These are phyloP conservation scores for Conomelus anceps DNA, from an alignment of 2,888 invertebrate species.

Conservation along the genomic window DNA sequence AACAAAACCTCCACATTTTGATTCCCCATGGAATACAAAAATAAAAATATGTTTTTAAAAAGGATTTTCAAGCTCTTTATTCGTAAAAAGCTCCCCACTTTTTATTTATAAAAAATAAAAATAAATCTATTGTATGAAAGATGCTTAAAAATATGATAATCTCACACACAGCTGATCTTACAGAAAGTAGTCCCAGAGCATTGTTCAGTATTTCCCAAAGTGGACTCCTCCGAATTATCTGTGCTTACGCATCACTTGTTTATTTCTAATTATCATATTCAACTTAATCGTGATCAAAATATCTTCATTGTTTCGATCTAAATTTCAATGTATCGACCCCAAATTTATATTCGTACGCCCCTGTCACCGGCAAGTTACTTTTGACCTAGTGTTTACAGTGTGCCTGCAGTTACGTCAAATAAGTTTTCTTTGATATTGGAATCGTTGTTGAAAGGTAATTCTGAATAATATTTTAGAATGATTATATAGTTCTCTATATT, in stretches of 20 bases:
- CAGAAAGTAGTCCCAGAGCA: slow-evolving; percentile 19
- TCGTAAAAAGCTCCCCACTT: neutral
- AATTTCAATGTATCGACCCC: slow-evolving; percentile 1
- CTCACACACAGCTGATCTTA: slow-evolving; percentile 18
- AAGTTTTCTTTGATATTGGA: slow-evolving; percentile 18
- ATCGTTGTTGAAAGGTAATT: slow-evolving; percentile 8
- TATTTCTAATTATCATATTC: neutral
- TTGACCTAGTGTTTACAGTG: slow-evolving; percentile 35
- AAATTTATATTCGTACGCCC: slow-evolving; percentile 30
- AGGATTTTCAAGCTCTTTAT: neutral
- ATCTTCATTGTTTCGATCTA: neutral
- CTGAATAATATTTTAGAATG: neutral
- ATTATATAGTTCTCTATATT: neutral
- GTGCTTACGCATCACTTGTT: neutral
- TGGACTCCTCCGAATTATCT: neutral
- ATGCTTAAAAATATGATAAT: neutral
- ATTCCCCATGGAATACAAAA: too few species aligned
- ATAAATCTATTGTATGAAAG: neutral
- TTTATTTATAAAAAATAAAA: neutral
- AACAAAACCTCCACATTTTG: too few species aligned
- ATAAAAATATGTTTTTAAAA: neutral
- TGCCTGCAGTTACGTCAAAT: slow-evolving; percentile 32
- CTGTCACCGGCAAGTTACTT: slow-evolving; percentile 33
- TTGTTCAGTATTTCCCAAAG: neutral
- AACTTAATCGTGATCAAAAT: neutral